Base-by-base conservation (phyloP, 2,888 invertebrate species). In the Hedychridium roseum region DNA sequence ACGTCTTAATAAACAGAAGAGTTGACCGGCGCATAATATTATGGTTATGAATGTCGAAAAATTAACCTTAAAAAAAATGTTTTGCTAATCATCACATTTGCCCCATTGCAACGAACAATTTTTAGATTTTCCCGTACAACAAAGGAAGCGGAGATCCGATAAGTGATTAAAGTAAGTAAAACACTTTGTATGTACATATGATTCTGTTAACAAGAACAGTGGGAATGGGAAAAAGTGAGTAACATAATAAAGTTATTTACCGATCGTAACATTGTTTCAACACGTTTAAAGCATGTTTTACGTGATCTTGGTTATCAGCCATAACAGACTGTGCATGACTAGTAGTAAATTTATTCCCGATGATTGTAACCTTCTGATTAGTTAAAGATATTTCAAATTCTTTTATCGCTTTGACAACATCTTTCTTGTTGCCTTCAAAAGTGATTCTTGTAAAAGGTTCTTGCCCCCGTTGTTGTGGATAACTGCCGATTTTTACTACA, bases 201-300 rank as follows among this genome's bases (percentile, higher is more conserved):
- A n/a, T n/a, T n/a, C n/a, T n/a, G n/a, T n/a, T n/a, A n/a, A n/a
- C n/a, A n/a, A n/a, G n/a, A n/a, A n/a, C n/a, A n/a, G n/a, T n/a
- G n/a, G n/a, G n/a, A n/a, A n/a, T n/a, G 9, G 6, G 11, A 26
- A 40, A 40, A 35, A 11, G 21, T 16, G 7, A 23, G 28, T 16
- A 7, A 14, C 3, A 31, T 18, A n/a, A n/a, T 5, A 23, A 49
- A 34, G 6, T 16, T 20, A 65, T 64, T 66, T 54, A 76, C 76
- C 42, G 66, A 14, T 68, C 55, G n/a, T 67, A 77, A 55, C 78
- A 76, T 27, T 72, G 53, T 35, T 69, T 63, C 21, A 78, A 50
- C 35, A 75, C 47, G n/a, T 64, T 54, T 3, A 76, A 41, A 1
- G 78, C 67, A 3, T 18, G 32, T 20, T 64, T 66, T 1, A 78